Percentiles rank a stretch among this genome's conserved stretches.
phyloP scores from a whole-genome alignment of 2,797 vertebrate species.

The Sebastes ruberrimus region DNA sequence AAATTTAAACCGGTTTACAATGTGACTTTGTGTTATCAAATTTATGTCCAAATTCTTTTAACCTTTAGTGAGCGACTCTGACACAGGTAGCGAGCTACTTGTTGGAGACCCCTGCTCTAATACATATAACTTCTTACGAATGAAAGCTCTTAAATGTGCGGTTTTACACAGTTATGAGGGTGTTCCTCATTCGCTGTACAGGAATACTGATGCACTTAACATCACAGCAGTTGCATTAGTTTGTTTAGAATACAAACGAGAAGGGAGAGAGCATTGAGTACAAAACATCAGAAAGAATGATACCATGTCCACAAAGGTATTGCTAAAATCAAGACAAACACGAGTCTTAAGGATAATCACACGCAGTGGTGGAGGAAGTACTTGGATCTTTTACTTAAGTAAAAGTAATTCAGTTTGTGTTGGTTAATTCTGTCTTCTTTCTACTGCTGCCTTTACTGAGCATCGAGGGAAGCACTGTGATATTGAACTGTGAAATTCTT shows the following conservation, averaged over 20 bases:
- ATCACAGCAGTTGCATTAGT: background rate
- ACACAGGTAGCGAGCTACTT: too few relatives aligned
- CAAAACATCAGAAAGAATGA: background rate
- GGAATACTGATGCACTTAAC: background rate
- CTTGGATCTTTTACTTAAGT: too few relatives aligned
- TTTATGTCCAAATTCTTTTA: too few relatives aligned
- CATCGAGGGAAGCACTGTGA: slow-evolving; percentile 39
- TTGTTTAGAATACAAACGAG: background rate
- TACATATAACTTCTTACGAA: background rate
- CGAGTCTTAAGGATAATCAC: too few relatives aligned
- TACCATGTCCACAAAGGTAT: too few relatives aligned
- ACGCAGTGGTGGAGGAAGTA: too few relatives aligned
- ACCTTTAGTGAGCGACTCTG: too few relatives aligned
- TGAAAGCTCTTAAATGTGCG: background rate
- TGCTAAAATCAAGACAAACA: too few relatives aligned
- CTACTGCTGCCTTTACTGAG: slow-evolving; percentile 54
- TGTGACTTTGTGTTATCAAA: too few relatives aligned
- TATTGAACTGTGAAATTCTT: slow-evolving; percentile 34
- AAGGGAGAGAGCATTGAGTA: background rate
- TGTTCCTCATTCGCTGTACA: background rate
- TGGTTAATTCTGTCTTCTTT: slow-evolving; percentile 43
- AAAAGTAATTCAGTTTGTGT: background rate
- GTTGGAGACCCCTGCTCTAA: background rate
- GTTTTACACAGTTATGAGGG: background rate
- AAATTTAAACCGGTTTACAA: too few relatives aligned